Base-by-base conservation (phyloP, 2,888 invertebrate genomes). In the Willowsia nigromaculata region DNA sequence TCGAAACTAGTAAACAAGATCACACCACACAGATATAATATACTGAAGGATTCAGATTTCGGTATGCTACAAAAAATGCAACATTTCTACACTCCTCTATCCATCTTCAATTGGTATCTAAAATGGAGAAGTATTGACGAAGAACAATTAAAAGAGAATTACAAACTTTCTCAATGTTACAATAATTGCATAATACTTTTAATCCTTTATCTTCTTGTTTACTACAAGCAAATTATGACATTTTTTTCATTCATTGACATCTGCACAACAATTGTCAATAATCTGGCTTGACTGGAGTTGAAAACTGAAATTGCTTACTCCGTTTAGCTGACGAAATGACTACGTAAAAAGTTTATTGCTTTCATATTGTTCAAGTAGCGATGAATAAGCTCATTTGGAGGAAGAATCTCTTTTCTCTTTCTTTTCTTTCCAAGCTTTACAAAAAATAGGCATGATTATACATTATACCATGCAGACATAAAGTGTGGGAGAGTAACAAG, bases 251-350 rank as follows among this genome's bases (percentile, higher is more conserved):
- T 59, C 62, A 33, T 71, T 65, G 59, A 80, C 56, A 85, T 50
- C 40, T 80, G 83, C 43, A 53, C n/a, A 85, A 71, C 80, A 85
- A 85, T 50, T 53, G 84, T 53, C 25, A 82, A 30, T 43, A 13
- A 47, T 9, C 25, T 9, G 30, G 40, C 27, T 7, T 82, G 82
- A 65, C 65, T 65, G 43, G 30, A 82, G 47, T 65, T 65, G 65
- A 89, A 81, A 30, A 27, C 56, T 43, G 47, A 85, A 89, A 89
- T 85, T 85, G 85, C 81, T 85, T 76, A 85, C 76, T 85, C 85
- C 74, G 33, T 47, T 22, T 62, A 62, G n/a, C n/a, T n/a, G n/a
- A n/a, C n/a, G 47, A 85, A 85, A 85, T 59, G 74, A 74, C 74
- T 74, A 68, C 22, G n/a, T n/a, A n/a, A 71, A 71, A 62, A 62